Percentiles rank a stretch among this genome's conserved stretches.
Evolutionary conservation across 1,140 invertebrate species (phyloP).

Genomic region (Drosophila ercepeae): DNA sequence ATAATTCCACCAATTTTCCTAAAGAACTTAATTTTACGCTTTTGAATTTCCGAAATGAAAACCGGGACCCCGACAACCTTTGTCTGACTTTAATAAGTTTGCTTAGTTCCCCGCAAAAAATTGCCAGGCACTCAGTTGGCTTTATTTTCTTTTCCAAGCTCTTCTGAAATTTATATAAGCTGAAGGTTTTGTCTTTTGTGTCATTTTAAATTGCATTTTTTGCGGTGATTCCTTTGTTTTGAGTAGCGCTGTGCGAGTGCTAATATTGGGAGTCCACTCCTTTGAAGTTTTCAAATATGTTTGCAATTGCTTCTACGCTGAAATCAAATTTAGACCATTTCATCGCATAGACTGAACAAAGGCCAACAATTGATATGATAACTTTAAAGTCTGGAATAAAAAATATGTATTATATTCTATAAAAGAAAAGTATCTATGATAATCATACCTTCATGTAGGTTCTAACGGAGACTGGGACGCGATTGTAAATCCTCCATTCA

Average conservation of each 20-base stretch:
- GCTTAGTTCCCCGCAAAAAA: conserved; percentile 33
- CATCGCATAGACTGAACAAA: neutral
- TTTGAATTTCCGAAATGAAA: conserved; percentile 61
- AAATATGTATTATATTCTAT: neutral
- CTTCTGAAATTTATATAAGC: conserved; percentile 4
- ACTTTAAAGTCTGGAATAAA: neutral
- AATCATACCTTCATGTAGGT: no score
- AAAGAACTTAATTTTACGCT: conserved; percentile 78
- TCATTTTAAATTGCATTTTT: conserved; percentile 41
- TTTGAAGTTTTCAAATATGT: neutral
- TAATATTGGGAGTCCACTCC: neutral
- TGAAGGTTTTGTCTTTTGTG: conserved; percentile 34
- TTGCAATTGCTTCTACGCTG: neutral
- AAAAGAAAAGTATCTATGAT: no score
- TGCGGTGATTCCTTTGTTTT: conserved; percentile 26
- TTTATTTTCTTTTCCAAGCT: conserved; percentile 28
- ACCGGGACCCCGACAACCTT: conserved; percentile 19
- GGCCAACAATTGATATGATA: neutral
- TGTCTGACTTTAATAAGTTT: conserved; percentile 60
- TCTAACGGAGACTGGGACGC: neutral
- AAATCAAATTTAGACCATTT: neutral
- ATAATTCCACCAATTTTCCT: conserved; percentile 60
- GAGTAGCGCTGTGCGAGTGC: conserved; percentile 9
- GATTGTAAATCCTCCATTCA: neutral
- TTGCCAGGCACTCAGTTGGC: conserved; percentile 35